phyloP scores from a whole-genome alignment of 2,888 invertebrate genomes.

The Ectemnius continuus region DNA sequence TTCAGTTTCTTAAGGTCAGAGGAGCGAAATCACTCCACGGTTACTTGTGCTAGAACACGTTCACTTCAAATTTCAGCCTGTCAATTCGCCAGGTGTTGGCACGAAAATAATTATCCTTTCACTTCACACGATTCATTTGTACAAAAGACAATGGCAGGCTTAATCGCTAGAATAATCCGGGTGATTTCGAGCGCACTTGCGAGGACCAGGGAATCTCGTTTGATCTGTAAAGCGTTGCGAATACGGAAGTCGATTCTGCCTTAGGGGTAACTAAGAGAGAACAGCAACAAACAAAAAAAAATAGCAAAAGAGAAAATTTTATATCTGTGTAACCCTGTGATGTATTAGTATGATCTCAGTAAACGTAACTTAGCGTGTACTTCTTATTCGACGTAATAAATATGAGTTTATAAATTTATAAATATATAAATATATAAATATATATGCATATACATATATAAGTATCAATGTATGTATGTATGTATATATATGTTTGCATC shows the following conservation, averaged over 20 bases:
- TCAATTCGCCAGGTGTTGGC: too few relatives aligned
- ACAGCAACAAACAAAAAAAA: constrained; percentile 32
- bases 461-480: constrained; percentile 42
- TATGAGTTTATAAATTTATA: constrained; percentile 46
- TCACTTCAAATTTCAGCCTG: too few relatives aligned
- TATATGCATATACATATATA: constrained; percentile 34
- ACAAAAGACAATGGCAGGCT: too few relatives aligned
- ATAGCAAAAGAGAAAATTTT: constrained; percentile 64
- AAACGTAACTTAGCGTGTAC: constrained; percentile 75
- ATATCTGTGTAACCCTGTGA: constrained; percentile 78
- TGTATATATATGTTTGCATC: not conserved
- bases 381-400: constrained; percentile 69
- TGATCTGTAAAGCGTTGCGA: constrained; percentile 35
- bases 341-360: constrained; percentile 79
- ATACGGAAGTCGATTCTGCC: constrained; percentile 34
- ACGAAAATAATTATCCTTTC: too few relatives aligned
- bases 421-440: constrained; percentile 34
- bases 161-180: too few relatives aligned
- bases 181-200: not conserved
- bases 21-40: too few relatives aligned
- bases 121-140: too few relatives aligned
- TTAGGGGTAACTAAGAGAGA: constrained; percentile 42
- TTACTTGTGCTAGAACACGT: too few relatives aligned
- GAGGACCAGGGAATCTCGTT: constrained; percentile 49
- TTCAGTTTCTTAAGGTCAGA: too few relatives aligned